A percentile compares a stretch with the other conserved stretches of the same genome.
phyloP scores from a whole-genome alignment of 2,888 invertebrate genomes.

The Tipula unca region DNA sequence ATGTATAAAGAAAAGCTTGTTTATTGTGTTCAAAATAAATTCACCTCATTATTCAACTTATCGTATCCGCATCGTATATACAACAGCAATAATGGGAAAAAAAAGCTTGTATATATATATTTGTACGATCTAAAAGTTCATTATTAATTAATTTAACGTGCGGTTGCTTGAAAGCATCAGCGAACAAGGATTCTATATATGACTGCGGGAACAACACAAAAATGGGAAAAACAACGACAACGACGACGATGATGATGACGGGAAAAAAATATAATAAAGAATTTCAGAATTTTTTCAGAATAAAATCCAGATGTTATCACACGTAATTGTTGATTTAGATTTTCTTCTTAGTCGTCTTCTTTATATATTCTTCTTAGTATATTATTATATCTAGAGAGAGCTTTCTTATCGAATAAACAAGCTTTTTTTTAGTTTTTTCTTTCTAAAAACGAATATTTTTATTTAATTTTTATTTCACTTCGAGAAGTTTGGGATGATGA shows the following conservation, averaged over 20 bases:
- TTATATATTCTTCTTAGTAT: neutral
- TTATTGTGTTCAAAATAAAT: no score
- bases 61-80: no score
- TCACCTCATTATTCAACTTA: no score
- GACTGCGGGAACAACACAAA: neutral
- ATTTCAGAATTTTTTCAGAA: no score
- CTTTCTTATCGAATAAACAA: slow-evolving; percentile 14
- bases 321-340: slow-evolving; percentile 14
- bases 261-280: neutral
- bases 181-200: neutral
- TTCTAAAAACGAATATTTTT: neutral
- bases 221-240: neutral
- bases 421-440: neutral
- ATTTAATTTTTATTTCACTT: neutral
- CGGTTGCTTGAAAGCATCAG: neutral
- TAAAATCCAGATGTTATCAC: slow-evolving; percentile 14
- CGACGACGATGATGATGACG: neutral
- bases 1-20: no score
- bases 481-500: neutral
- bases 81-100: no score
- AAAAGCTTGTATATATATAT: no score
- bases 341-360: neutral
- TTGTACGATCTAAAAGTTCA: neutral
- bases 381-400: neutral
- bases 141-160: neutral